Percentiles rank a stretch among this genome's conserved stretches.
Evolutionary conservation across 30 jellyfish, hydroid and myxozoan species (phyloP).

Genomic region (Hydractinia echinata): DNA sequence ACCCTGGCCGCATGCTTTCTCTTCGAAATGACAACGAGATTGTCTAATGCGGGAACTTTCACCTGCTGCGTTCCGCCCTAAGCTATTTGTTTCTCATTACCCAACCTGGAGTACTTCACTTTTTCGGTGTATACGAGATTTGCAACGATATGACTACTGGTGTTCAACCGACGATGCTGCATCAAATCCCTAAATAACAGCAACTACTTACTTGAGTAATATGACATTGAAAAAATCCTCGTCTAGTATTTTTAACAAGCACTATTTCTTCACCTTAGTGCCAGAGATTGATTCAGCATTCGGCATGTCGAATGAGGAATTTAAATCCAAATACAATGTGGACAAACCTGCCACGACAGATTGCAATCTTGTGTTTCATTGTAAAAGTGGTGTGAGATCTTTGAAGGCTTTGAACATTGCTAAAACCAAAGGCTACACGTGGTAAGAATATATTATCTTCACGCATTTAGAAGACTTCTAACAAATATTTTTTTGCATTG

Average conservation of each 20-base stretch:
- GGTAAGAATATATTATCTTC: slow-evolving; percentile 47
- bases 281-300: slow-evolving; percentile 50
- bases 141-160: no score
- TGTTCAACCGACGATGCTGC: no score
- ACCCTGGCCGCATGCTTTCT: no score
- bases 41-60: no score
- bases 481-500: background rate
- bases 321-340: slow-evolving; percentile 35
- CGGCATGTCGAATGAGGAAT: slow-evolving; percentile 39
- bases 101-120: no score
- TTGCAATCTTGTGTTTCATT: slow-evolving; percentile 73
- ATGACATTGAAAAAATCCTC: no score
- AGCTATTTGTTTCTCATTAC: no score
- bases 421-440: slow-evolving; percentile 54
- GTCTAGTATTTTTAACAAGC: background rate
- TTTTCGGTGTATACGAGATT: no score
- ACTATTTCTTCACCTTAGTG: slow-evolving; percentile 32
- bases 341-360: slow-evolving; percentile 53
- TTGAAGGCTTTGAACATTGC: slow-evolving; percentile 65
- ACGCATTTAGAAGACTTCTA: background rate
- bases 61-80: no score
- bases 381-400: slow-evolving; percentile 82
- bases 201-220: no score
- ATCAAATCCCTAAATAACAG: no score
- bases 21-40: no score